Percentiles rank a stretch among this genome's conserved stretches.
Conservation (phyloP, 2,888 invertebrate species). For the Phyllotreta cruciferae region DNA sequence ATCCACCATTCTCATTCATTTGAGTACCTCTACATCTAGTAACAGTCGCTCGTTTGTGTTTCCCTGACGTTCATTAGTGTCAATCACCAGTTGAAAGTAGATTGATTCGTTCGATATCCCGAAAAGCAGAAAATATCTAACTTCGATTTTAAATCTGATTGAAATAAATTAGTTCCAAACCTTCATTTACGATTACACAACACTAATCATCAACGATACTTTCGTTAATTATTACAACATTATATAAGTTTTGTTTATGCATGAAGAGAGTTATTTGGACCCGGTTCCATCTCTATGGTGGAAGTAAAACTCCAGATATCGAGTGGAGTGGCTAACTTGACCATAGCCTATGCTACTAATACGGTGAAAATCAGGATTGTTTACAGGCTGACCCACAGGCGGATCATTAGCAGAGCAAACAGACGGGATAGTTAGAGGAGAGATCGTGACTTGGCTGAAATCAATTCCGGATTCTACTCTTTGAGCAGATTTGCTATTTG, state of each 20-base stretch:
- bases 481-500: slow-evolving; percentile 31
- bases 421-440: slow-evolving; percentile 32
- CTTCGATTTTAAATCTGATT: not conserved
- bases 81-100: slow-evolving; percentile 14
- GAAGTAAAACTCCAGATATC: not conserved
- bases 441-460: slow-evolving; percentile 36
- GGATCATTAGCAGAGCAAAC: slow-evolving; percentile 38
- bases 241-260: no score
- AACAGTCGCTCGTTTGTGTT: slow-evolving; percentile 12
- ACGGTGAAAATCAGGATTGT: slow-evolving; percentile 34
- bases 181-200: slow-evolving; percentile 1
- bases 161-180: not conserved
- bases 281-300: slow-evolving; percentile 18
- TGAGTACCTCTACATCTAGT: not conserved
- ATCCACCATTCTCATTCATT: slow-evolving; percentile 6
- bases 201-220: no score
- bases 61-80: slow-evolving; percentile 23
- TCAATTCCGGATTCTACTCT: slow-evolving; percentile 32
- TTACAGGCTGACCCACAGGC: slow-evolving; percentile 33
- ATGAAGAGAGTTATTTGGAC: not conserved
- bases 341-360: slow-evolving; percentile 25
- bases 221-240: no score
- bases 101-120: slow-evolving; percentile 17
- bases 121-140: slow-evolving; percentile 6
- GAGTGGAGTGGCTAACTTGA: slow-evolving; percentile 28